A percentile compares a stretch with the other conserved stretches of the same genome.
These are phyloP conservation scores for Pseudococcus jackbeardsleyi DNA, from an alignment of 2,888 invertebrate genomes.

Conservation along the genomic window DNA sequence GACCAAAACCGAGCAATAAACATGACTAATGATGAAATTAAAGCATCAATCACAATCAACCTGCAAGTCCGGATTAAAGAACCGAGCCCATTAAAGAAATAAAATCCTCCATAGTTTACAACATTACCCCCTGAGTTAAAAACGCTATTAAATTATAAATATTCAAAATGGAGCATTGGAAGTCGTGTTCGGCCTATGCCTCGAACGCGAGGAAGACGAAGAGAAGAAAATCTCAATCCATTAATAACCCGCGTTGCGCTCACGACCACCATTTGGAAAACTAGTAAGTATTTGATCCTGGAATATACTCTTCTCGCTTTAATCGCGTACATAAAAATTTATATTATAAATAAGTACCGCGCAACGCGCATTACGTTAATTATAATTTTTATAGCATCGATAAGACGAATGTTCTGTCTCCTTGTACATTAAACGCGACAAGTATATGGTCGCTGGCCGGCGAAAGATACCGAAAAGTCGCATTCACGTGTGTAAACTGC, in stretches of 20 bases:
- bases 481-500: background rate
- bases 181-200: slow-evolving; percentile 23
- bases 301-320: background rate
- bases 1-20: slow-evolving; percentile 30
- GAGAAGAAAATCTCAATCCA: slow-evolving; percentile 41
- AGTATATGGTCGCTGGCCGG: background rate
- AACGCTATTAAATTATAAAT: slow-evolving; percentile 44
- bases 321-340: slow-evolving; percentile 8
- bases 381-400: slow-evolving; percentile 53
- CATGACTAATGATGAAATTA: slow-evolving; percentile 44
- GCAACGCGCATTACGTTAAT: slow-evolving; percentile 30
- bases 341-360: slow-evolving; percentile 33
- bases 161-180: slow-evolving; percentile 37
- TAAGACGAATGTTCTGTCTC: slow-evolving; percentile 15
- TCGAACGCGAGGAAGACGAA: background rate
- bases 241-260: slow-evolving; percentile 18
- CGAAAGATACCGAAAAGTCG: background rate
- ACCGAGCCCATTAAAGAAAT: slow-evolving; percentile 25
- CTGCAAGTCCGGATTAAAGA: slow-evolving; percentile 20
- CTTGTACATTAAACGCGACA: background rate
- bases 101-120: slow-evolving; percentile 37
- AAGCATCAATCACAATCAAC: slow-evolving; percentile 47
- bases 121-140: slow-evolving; percentile 32
- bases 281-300: background rate
- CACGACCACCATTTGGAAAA: slow-evolving; percentile 35